Evolutionary conservation across 2,888 invertebrate species (phyloP).

Genomic region (Parnassius apollo): DNA sequence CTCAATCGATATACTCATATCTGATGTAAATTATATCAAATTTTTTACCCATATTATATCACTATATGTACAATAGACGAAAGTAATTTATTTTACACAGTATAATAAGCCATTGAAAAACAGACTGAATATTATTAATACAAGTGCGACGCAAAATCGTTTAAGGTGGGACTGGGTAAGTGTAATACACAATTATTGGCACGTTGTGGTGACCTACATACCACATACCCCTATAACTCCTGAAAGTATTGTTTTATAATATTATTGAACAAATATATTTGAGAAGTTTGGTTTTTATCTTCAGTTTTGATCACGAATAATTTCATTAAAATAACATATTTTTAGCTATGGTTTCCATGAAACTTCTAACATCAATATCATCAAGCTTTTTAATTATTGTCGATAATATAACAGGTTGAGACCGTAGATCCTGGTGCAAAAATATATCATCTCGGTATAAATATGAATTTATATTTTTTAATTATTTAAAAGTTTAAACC

Average conservation of each 20-base stretch:
- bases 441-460: too few species aligned
- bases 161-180: constrained; percentile 60
- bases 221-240: constrained; percentile 42
- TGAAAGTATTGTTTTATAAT: constrained; percentile 19
- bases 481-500: too few species aligned
- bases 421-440: too few species aligned
- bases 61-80: constrained; percentile 3
- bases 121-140: constrained; percentile 23
- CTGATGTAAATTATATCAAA: constrained; percentile 28
- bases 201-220: constrained; percentile 68
- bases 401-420: too few species aligned
- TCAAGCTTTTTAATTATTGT: too few species aligned
- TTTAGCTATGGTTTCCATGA: too few species aligned
- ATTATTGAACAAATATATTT: not conserved
- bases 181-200: constrained; percentile 68
- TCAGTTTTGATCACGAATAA: not conserved
- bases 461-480: too few species aligned
- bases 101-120: constrained; percentile 11
- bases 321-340: not conserved
- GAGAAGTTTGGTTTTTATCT: not conserved
- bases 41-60: constrained; percentile 20
- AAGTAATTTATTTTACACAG: constrained; percentile 1
- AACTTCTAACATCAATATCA: too few species aligned
- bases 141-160: constrained; percentile 61
- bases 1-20: constrained; percentile 59